Percentiles rank a stretch among this genome's conserved stretches.
Conservation (phyloP, 2,113 vertebrate species). For the Micronisus gabar region DNA sequence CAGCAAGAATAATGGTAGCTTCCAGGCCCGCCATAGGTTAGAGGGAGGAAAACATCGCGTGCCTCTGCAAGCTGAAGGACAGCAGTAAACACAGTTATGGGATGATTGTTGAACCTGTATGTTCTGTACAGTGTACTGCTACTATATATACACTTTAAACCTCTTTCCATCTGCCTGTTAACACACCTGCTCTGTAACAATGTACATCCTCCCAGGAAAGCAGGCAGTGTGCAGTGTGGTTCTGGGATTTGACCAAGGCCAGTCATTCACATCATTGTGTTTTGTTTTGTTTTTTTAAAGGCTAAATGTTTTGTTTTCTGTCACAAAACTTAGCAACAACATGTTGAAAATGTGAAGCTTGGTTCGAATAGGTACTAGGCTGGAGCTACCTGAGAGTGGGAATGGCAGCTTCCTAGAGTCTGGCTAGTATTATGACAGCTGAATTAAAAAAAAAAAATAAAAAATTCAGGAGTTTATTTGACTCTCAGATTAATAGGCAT, state of each 20-base stretch:
- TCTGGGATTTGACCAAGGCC: neutral
- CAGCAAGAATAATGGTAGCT: neutral
- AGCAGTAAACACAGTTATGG: neutral
- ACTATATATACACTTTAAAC: neutral
- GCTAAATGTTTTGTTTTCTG: neutral
- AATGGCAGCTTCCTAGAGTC: neutral
- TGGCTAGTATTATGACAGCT: neutral
- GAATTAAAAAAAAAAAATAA: neutral
- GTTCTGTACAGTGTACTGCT: neutral
- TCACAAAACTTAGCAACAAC: neutral
- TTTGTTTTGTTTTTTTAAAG: neutral
- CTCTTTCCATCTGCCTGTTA: neutral
- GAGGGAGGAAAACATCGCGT: neutral
- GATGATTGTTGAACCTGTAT: neutral
- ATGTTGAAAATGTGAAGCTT: neutral
- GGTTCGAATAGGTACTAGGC: neutral
- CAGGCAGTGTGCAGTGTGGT: fast-evolving
- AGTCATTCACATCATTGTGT: neutral
- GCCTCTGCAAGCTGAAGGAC: neutral
- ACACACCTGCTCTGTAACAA: neutral
- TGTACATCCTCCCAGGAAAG: neutral
- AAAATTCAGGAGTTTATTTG: neutral
- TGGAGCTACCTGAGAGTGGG: neutral
- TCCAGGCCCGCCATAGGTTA: neutral
- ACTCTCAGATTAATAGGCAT: neutral